Evolutionary conservation across 1,140 invertebrate species (phyloP).

Genomic region (Drosophila lini): DNA sequence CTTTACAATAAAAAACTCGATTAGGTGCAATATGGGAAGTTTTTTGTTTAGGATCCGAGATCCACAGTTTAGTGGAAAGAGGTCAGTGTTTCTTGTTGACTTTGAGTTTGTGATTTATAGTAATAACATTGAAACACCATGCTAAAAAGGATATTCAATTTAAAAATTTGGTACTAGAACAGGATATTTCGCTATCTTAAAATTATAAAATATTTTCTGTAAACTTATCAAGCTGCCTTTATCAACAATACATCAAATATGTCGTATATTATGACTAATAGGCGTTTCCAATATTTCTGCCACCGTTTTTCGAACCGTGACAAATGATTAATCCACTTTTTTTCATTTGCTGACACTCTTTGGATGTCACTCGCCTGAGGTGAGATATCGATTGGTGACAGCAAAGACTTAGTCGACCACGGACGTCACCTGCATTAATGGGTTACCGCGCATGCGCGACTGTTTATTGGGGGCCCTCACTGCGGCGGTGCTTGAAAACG

Average conservation of each 20-base stretch:
- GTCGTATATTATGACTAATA: conserved; percentile 39
- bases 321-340: conserved; percentile 33
- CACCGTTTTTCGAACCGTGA: conserved; percentile 9
- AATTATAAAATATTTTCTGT: neutral
- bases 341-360: conserved; percentile 55
- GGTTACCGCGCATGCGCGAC: conserved; percentile 57
- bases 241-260: neutral
- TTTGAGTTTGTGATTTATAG: neutral
- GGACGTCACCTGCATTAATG: conserved; percentile 29
- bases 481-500: conserved; percentile 51
- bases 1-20: neutral
- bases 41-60: neutral
- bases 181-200: neutral
- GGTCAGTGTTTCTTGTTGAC: neutral
- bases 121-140: neutral
- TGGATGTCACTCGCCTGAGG: conserved; percentile 36
- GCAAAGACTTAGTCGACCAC: conserved; percentile 15
- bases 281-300: conserved; percentile 9
- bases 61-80: neutral
- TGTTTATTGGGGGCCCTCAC: conserved; percentile 12
- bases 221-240: neutral
- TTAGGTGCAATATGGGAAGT: neutral
- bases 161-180: neutral
- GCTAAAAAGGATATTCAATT: too few relatives aligned
- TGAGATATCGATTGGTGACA: conserved; percentile 56